These are phyloP conservation scores for Rhineura floridana DNA, from an alignment of 2,113 vertebrate genomes.

Conservation along the genomic window DNA sequence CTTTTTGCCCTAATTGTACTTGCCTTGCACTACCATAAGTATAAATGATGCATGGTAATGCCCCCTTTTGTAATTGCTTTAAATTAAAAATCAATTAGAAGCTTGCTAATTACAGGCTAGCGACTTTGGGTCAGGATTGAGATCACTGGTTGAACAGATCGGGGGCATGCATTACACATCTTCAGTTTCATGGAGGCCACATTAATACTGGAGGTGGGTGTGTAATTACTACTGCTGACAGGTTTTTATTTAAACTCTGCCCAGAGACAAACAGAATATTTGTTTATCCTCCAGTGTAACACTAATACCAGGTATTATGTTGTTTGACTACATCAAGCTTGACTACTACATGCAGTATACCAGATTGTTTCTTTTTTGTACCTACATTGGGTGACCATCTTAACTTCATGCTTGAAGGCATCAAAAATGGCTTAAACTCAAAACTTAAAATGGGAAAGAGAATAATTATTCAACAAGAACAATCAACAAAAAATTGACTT, in stretches of 20 bases:
- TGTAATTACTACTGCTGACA: conserved; percentile 39
- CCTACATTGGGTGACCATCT: background rate
- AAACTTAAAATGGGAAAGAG: too few species aligned
- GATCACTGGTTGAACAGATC: conserved; percentile 47
- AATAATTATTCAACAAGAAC: too few species aligned
- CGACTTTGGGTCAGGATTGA: conserved; percentile 63
- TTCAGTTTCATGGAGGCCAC: conserved; percentile 51
- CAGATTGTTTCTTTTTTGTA: background rate
- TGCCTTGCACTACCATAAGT: conserved; percentile 41
- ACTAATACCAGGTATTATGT: background rate
- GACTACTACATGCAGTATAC: background rate
- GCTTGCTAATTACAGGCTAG: conserved; percentile 64
- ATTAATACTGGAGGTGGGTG: conserved; percentile 42
- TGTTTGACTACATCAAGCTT: background rate
- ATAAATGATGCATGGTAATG: conserved; percentile 53
- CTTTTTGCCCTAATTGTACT: conserved; percentile 26
- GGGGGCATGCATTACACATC: conserved; percentile 40
- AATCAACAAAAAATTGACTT: too few species aligned
- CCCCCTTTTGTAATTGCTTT: conserved; percentile 66
- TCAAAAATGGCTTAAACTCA: background rate
- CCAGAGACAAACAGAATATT: background rate
- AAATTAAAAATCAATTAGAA: conserved; percentile 75
- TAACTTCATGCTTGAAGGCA: background rate
- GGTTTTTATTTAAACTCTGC: background rate
- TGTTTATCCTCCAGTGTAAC: conserved; percentile 42